These are phyloP conservation scores for Pagrus major DNA, from an alignment of 2,113 vertebrate genomes.

Conservation along the genomic window DNA sequence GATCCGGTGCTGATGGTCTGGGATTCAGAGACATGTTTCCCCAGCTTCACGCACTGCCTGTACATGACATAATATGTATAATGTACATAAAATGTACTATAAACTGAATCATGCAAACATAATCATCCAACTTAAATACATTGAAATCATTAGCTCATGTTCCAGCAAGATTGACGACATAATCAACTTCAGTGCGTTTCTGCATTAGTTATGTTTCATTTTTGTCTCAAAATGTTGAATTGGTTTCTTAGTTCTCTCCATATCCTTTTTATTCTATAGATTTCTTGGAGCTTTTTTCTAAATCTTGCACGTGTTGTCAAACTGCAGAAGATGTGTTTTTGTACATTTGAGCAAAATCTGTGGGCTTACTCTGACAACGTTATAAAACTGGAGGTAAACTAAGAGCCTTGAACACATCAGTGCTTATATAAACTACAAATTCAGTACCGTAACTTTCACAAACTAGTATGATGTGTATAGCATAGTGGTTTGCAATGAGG, in stretches of 20 bases:
- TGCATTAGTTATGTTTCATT: no score
- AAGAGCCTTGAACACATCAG: not conserved
- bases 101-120: not conserved
- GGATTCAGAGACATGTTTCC: no score
- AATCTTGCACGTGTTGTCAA: not conserved
- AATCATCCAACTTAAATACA: not conserved
- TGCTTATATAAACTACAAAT: not conserved
- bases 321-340: rapidly evolving
- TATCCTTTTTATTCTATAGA: no score
- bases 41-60: no score
- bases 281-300: not conserved
- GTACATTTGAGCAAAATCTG: not conserved
- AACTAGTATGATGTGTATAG: not conserved
- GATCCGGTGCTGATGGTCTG: no score
- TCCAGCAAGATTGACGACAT: not conserved
- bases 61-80: not conserved
- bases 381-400: not conserved
- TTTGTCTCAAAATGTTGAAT: not conserved
- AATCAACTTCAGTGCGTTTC: not conserved
- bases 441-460: not conserved
- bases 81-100: not conserved
- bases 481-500: constrained; percentile 1
- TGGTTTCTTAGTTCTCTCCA: not conserved
- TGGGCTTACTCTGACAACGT: not conserved
- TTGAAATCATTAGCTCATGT: not conserved